Base-by-base conservation (phyloP, 1,140 invertebrate species). In the Drosophila pseudoobscura region DNA sequence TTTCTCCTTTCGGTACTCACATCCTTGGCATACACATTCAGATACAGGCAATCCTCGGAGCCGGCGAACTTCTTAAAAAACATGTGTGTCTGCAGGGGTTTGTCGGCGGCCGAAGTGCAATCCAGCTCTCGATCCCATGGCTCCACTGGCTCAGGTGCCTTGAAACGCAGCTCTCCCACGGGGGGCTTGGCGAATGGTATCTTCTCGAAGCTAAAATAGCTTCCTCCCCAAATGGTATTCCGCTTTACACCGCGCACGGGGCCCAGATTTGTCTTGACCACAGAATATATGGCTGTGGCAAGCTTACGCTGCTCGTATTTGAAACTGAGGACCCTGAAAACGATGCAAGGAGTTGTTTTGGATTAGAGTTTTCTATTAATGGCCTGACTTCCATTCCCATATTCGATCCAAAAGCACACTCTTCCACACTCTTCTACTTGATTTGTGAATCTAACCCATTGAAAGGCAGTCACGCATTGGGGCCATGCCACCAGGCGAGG, bases 151-250 rank as follows among this genome's bases (percentile, higher is more conserved):
- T 90, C 76, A 84, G 93, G 93, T 3, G 93, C 93, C 58, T 92
- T 92, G 90, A 96, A 96, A 22, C 96, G 92, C 3, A 95, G 87
- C 13, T 94, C 91, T 1, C 94, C 95, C 6, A 96, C n/a, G 0
- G 96, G 96, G 0, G 96, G 95, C 84, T 94, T 94, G 2, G 95
- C 95, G 82, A 93, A 96, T 0, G 96, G 96, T 63, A 96, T 95
- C 3, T 94, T 94, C 69, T 94, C 92, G 65, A 93, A 94, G 44
- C 90, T 92, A 55, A 82, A 85, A 71, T 91, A 93, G 24, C 69
- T 60, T 53, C 63, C 77, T 8, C 90, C 91, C 72, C 83, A 88
- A n/a, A 80, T 72, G 0, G 91, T 88, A 35, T 78, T 74, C 9
- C 84, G 52, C 35, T 90, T 87, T 5, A 78, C 73, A 6, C 91